Percentiles rank a stretch among this genome's conserved stretches.
Evolutionary conservation across 2,797 vertebrate genomes (phyloP).

Genomic region (Geotrypetes seraphini): DNA sequence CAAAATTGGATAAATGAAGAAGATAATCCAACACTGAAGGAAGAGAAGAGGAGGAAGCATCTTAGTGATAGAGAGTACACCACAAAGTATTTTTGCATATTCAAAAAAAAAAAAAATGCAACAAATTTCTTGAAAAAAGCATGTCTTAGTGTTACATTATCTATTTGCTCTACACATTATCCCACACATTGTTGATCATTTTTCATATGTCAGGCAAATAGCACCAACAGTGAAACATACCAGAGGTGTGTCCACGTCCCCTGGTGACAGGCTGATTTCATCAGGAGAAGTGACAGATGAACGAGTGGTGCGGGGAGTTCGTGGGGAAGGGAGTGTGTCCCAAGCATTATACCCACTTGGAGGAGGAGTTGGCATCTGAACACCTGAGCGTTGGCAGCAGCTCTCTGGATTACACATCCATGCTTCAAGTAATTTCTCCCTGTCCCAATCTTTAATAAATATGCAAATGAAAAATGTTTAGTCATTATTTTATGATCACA

Average conservation of each 20-base stretch:
- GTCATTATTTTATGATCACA: no score
- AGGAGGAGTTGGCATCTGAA: slow-evolving; percentile 92
- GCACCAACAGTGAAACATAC: slow-evolving; percentile 43
- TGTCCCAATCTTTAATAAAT: slow-evolving; percentile 81
- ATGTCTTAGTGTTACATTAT: background rate
- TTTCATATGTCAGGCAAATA: background rate
- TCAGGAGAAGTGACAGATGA: slow-evolving; percentile 89
- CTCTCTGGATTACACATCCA: slow-evolving; percentile 94
- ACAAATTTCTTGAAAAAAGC: background rate
- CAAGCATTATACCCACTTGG: slow-evolving; percentile 91
- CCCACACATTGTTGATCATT: background rate
- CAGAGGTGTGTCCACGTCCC: slow-evolving; percentile 74
- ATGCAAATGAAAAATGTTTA: no score
- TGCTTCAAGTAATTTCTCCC: slow-evolving; percentile 92
- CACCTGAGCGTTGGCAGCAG: slow-evolving; percentile 95
- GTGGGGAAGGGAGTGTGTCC: slow-evolving; percentile 89
- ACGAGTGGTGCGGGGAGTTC: slow-evolving; percentile 83
- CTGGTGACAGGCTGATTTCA: slow-evolving; percentile 82
- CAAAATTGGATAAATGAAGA: no score
- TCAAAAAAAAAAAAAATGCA: background rate
- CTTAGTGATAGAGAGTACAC: no score
- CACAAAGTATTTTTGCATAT: background rate
- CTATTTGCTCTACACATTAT: background rate
- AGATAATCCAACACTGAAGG: no score
- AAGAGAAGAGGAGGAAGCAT: no score